Evolutionary conservation across 2,888 invertebrate genomes (phyloP), one percentile per base, ranked within the genome.

Genomic region (Cosmopolites sordidus): DNA sequence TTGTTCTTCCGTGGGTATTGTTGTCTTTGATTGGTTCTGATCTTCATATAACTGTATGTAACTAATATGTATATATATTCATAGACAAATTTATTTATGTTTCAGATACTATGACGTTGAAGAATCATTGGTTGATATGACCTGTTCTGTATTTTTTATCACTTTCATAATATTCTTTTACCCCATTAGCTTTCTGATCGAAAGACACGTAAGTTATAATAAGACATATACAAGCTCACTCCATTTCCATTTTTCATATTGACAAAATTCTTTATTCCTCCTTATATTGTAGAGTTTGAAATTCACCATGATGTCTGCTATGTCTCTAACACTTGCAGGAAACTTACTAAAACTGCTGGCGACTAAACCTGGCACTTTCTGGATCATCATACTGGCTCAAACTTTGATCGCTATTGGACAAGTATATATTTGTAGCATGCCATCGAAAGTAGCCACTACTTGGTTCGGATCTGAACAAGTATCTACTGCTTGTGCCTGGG

Each of bases 61-160:
- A n/a, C n/a, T n/a, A n/a, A n/a, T n/a, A n/a, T n/a, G n/a, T n/a
- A n/a, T n/a, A n/a, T n/a, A n/a, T n/a, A n/a, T n/a, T n/a, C n/a
- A n/a, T n/a, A n/a, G n/a, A n/a, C n/a, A n/a, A n/a, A n/a, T n/a
- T n/a, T n/a, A n/a, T 9, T 27, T 27, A 33, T 45, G 29, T 66
- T 68, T 48, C 48, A 70, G 83, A 66, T 89, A 88, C 75, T 91
- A 90, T 70, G 77, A 78, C 40, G 83, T 89, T 15, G 76, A 78
- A 60, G 80, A 79, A 63, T 80, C 82, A 63, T 79, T 81, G 64
- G 88, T 97, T 49, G 89, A 96, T 74, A 91, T 93, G 91, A 90
- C 95, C 18, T 93, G 93, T 47, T 89, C 98, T 88, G 83, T 97
- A 66, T 98, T 88, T 77, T 97, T 97, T 95, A 81, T 92, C 59